These are phyloP conservation scores for Chiloscyllium plagiosum DNA, from an alignment of 2,113 vertebrate species.

Conservation along the genomic window DNA sequence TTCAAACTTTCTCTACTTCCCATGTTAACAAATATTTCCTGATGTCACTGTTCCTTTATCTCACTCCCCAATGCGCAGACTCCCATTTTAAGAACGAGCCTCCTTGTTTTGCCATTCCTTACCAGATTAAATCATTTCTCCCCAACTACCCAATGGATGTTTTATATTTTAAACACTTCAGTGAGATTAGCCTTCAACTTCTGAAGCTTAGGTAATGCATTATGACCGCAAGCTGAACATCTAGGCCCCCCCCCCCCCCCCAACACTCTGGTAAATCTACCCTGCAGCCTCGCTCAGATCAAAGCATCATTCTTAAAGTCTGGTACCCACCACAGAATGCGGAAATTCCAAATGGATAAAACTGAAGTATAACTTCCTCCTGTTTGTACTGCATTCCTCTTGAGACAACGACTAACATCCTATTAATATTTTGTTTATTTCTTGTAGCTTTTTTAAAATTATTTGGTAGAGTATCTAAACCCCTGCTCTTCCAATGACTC, in stretches of 20 bases:
- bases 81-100: background rate
- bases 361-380: background rate
- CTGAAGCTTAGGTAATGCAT: background rate
- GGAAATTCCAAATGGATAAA: background rate
- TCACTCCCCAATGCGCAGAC: no score
- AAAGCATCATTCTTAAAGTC: background rate
- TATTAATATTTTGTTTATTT: background rate
- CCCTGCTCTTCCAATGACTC: background rate
- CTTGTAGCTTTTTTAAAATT: background rate
- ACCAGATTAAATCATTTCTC: background rate
- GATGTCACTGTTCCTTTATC: background rate
- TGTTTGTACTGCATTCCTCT: background rate
- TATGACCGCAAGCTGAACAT: background rate
- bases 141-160: background rate
- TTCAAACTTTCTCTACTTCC: background rate
- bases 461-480: no score
- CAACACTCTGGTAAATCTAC: background rate
- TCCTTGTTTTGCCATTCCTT: background rate
- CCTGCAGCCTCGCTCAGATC: background rate
- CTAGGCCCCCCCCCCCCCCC: background rate
- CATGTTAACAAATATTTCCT: background rate
- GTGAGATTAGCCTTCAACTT: background rate
- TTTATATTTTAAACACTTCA: background rate
- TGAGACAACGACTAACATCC: background rate
- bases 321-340: background rate